phyloP scores from a whole-genome alignment of 2,113 vertebrate species.

The Gambusia affinis region DNA sequence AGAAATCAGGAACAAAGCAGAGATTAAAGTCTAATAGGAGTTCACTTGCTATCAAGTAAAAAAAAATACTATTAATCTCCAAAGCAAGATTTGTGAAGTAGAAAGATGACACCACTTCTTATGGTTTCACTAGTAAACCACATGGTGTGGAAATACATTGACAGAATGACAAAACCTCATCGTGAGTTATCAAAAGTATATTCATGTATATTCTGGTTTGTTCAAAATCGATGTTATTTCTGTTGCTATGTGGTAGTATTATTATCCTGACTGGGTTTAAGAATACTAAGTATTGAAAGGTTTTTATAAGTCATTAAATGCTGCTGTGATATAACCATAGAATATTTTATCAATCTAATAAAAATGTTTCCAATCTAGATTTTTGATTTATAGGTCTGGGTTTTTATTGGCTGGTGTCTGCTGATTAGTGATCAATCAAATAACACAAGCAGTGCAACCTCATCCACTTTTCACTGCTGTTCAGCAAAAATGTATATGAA shows the following conservation, averaged over 20 bases:
- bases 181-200: not conserved
- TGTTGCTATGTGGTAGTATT: not conserved
- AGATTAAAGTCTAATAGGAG: not conserved
- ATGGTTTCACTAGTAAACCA: not conserved
- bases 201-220: not conserved
- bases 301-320: no score
- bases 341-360: not conserved
- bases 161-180: not conserved
- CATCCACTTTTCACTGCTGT: not conserved
- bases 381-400: not conserved
- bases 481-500: not conserved
- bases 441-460: not conserved
- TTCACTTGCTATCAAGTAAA: not conserved
- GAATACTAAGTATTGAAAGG: not conserved
- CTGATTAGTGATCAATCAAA: not conserved
- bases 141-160: not conserved
- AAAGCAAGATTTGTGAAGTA: not conserved
- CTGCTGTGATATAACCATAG: no score
- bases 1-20: not conserved
- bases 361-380: not conserved
- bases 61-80: constrained; percentile 4
- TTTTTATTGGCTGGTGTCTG: not conserved
- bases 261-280: not conserved
- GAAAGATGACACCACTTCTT: not conserved
- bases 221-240: not conserved